Conservation (phyloP, 1,140 invertebrate species). For the Caenorhabditis remanei region DNA sequence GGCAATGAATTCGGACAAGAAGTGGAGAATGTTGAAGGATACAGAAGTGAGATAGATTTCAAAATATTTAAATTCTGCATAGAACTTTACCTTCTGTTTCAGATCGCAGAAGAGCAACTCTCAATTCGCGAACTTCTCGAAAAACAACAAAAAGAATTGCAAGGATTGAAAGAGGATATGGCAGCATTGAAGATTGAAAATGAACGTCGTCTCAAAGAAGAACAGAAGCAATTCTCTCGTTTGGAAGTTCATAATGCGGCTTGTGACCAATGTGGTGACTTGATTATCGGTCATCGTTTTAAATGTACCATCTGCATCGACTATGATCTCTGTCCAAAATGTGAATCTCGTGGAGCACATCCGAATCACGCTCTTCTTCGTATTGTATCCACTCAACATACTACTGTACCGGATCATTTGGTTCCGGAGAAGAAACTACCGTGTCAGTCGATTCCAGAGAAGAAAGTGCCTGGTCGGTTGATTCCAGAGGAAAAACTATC, state of each 20-base stretch:
- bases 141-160: neutral
- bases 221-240: neutral
- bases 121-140: constrained; percentile 2
- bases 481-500: no score
- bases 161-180: neutral
- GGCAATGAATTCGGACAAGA: neutral
- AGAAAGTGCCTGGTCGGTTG: no score
- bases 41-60: neutral
- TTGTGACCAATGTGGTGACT: neutral
- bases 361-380: neutral
- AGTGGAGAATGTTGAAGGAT: constrained; percentile 24
- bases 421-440: neutral
- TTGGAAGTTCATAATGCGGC: neutral
- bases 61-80: neutral
- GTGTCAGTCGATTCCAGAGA: no score
- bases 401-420: neutral
- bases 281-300: constrained; percentile 12
- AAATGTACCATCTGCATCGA: neutral
- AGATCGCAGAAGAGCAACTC: constrained; percentile 16
- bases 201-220: neutral
- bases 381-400: neutral
- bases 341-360: constrained; percentile 6
- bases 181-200: neutral
- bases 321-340: neutral
- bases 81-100: neutral